These are phyloP conservation scores for Ochropleura leucogaster DNA, from an alignment of 2,888 invertebrate species.

Conservation along the genomic window DNA sequence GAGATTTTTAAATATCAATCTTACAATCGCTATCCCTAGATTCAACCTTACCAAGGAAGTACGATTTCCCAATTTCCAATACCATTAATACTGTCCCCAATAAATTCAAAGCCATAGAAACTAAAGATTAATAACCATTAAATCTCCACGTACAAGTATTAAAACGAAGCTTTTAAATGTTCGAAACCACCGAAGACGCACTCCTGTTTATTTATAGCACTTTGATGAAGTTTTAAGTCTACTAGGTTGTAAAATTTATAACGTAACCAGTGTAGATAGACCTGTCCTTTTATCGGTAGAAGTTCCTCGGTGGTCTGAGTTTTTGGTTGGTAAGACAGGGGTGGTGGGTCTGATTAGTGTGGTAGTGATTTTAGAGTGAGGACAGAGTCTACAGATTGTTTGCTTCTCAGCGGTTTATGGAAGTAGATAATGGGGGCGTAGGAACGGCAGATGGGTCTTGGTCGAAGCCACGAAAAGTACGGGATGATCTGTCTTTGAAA, in stretches of 20 bases:
- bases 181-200: conserved; percentile 65
- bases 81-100: conserved; percentile 11
- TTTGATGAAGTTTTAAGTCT: conserved; percentile 84
- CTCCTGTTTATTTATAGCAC: conserved; percentile 80
- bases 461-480: conserved; percentile 70
- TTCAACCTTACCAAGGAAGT: neutral
- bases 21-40: neutral
- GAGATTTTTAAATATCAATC: neutral
- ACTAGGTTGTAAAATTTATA: conserved; percentile 79
- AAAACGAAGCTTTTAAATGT: conserved; percentile 65
- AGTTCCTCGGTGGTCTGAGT: conserved; percentile 23
- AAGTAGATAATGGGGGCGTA: conserved; percentile 83
- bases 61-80: conserved; percentile 4
- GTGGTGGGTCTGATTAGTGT: conserved; percentile 67
- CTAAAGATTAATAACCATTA: conserved; percentile 48
- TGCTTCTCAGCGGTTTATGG: conserved; percentile 85
- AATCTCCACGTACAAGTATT: conserved; percentile 65
- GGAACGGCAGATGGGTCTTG: conserved; percentile 83
- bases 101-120: conserved; percentile 30
- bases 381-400: conserved; percentile 83
- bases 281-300: conserved; percentile 47
- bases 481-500: conserved; percentile 28
- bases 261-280: conserved; percentile 69
- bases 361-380: conserved; percentile 78
- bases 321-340: conserved; percentile 17